These are phyloP conservation scores for Pseudomyrmex pallidus DNA, from an alignment of 1,140 invertebrate species.

Conservation along the genomic window DNA sequence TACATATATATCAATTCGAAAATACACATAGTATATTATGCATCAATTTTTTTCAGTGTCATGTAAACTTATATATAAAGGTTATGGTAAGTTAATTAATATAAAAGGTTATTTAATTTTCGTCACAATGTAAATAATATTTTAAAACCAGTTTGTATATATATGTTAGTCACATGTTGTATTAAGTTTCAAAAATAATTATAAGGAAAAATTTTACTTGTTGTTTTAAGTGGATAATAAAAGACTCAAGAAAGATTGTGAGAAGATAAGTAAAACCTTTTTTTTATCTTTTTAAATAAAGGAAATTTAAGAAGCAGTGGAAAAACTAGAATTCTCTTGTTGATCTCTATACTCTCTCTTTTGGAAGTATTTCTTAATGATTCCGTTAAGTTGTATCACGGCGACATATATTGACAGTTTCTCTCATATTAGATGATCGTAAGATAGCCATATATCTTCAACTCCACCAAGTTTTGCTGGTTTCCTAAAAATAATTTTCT, in stretches of 20 bases:
- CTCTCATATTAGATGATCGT: background rate
- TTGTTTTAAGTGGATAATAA: background rate
- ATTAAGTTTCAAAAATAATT: slow-evolving; percentile 10
- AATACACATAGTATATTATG: background rate
- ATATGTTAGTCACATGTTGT: background rate
- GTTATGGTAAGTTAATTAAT: background rate
- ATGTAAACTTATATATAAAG: background rate
- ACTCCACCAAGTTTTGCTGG: slow-evolving; percentile 25
- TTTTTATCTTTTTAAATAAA: background rate
- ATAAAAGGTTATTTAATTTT: background rate
- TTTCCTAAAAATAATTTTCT: slow-evolving; percentile 73
- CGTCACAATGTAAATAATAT: background rate
- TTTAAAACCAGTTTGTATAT: background rate
- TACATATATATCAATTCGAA: background rate
- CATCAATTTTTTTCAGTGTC: background rate
- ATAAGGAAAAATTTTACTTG: slow-evolving; percentile 13
- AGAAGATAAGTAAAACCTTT: background rate
- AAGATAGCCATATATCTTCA: slow-evolving; percentile 14
- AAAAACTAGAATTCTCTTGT: slow-evolving; percentile 10
- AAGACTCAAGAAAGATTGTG: background rate
- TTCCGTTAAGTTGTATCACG: background rate
- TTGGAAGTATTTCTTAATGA: background rate
- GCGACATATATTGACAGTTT: background rate
- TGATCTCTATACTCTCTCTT: background rate
- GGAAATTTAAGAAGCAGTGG: background rate